Conservation (phyloP, 2,888 invertebrate genomes). For the Ennomos fuscantarius region DNA sequence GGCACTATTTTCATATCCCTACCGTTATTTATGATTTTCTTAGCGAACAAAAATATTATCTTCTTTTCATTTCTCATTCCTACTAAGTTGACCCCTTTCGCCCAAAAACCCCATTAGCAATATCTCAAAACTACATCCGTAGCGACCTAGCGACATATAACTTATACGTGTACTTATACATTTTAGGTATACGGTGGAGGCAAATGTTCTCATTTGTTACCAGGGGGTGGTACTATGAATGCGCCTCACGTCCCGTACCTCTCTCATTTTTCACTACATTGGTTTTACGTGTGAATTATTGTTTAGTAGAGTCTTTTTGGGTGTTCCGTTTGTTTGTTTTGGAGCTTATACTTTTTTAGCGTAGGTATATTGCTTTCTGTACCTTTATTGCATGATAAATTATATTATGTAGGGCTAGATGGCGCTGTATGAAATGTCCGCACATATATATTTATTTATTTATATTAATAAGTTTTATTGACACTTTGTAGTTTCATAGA, state of each 20-base stretch:
- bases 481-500: no score
- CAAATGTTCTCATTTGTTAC: conserved; percentile 78
- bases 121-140: conserved; percentile 44
- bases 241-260: conserved; percentile 75
- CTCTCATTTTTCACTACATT: conserved; percentile 85
- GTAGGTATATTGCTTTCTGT: conserved; percentile 7
- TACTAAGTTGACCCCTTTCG: conserved; percentile 40
- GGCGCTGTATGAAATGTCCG: no score
- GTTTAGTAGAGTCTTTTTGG: conserved; percentile 67
- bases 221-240: conserved; percentile 58
- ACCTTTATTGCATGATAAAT: not conserved
- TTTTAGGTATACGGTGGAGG: conserved; percentile 53
- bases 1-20: not conserved
- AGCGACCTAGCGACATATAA: conserved; percentile 38
- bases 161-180: conserved; percentile 31
- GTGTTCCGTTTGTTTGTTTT: conserved; percentile 55
- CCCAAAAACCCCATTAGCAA: conserved; percentile 42
- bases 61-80: conserved; percentile 37
- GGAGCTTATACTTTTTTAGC: conserved; percentile 22
- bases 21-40: conserved; percentile 30
- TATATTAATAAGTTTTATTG: no score
- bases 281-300: conserved; percentile 84
- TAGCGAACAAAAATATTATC: conserved; percentile 21
- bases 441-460: no score
- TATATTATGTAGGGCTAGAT: no score